Evolutionary conservation across 2,797 vertebrate species (phyloP).

Genomic region (Leptoclinus maculatus): DNA sequence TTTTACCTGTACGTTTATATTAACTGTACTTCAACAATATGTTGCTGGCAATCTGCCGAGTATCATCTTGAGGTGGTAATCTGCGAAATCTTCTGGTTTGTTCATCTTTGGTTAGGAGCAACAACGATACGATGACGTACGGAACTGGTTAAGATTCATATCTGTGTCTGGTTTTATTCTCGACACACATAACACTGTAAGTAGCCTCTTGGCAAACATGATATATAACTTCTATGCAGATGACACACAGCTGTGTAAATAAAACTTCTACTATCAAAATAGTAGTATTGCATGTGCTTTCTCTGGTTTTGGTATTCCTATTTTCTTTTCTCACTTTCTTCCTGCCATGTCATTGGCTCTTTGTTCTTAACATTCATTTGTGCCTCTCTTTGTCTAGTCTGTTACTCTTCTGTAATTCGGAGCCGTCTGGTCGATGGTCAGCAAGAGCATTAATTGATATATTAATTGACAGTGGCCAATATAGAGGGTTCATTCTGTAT

Average conservation of each 20-base stretch:
- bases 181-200: neutral
- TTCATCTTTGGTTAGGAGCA: neutral
- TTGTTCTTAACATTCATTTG: conserved; percentile 1
- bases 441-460: conserved; percentile 74
- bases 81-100: neutral
- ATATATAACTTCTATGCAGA: neutral
- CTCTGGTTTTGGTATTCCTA: neutral
- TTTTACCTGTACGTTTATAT: neutral
- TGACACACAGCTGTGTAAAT: neutral
- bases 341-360: neutral
- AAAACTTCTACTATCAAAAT: neutral
- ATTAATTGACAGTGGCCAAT: conserved; percentile 39
- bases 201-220: neutral
- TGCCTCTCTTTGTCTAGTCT: conserved; percentile 18
- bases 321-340: neutral
- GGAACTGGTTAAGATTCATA: neutral
- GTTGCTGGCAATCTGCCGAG: neutral
- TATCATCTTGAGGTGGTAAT: neutral
- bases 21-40: neutral
- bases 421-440: conserved; percentile 56
- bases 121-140: neutral
- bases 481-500: conserved; percentile 69
- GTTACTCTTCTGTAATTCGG: conserved; percentile 29
- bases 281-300: neutral
- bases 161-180: neutral